Evolutionary conservation across 1,140 invertebrate species (phyloP).

Genomic region (Drosophila miranda): DNA sequence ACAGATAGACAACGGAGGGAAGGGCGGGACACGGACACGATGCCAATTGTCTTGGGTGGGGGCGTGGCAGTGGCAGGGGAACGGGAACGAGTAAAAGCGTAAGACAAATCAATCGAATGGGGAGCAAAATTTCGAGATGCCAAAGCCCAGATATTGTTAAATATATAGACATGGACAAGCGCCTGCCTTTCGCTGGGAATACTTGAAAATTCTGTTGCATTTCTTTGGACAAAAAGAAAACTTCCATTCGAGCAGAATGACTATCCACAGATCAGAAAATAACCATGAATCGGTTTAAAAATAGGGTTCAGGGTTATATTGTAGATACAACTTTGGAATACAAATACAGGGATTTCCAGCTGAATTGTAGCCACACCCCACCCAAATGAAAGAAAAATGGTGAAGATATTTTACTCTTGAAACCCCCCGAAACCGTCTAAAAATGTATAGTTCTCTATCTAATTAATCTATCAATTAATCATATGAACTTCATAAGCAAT

Average conservation of each 20-base stretch:
- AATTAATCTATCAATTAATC: slow-evolving; percentile 17
- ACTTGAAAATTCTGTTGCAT: slow-evolving; percentile 1
- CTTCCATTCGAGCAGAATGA: no score
- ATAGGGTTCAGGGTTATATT: no score
- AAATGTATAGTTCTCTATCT: no score
- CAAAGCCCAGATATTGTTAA: slow-evolving; percentile 29
- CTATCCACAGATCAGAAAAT: no score
- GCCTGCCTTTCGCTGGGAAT: background rate
- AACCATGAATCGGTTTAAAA: no score
- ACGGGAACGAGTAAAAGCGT: slow-evolving; percentile 7
- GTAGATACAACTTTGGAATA: no score
- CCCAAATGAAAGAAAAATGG: no score
- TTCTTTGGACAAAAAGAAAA: background rate
- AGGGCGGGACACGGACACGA: no score
- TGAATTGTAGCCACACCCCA: no score
- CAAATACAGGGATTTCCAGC: no score
- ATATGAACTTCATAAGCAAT: background rate
- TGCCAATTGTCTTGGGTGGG: slow-evolving; percentile 37
- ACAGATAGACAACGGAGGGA: slow-evolving; percentile 9
- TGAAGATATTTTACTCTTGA: no score
- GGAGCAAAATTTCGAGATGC: slow-evolving; percentile 19
- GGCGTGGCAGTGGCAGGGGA: slow-evolving; percentile 1
- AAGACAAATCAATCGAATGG: slow-evolving; percentile 41
- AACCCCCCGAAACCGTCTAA: background rate
- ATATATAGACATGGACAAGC: slow-evolving; percentile 15